A percentile compares a stretch with the other conserved stretches of the same genome.
These are phyloP conservation scores for Ochlodes sylvanus DNA, from an alignment of 2,888 invertebrate genomes.

Conservation along the genomic window DNA sequence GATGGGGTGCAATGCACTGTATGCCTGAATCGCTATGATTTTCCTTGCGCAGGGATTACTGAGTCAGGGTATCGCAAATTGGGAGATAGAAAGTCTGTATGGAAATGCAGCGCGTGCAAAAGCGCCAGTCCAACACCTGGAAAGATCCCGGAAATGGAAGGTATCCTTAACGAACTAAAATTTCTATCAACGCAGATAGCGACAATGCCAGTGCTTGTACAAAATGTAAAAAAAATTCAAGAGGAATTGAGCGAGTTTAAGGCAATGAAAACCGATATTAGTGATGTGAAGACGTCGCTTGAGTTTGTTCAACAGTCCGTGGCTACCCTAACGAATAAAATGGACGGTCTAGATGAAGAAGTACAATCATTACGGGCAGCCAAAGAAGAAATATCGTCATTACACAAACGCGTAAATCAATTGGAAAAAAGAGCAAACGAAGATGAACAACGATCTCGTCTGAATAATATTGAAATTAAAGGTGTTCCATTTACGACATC, in stretches of 20 bases:
- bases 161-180: neutral
- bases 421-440: slow-evolving; percentile 11
- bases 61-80: slow-evolving; percentile 5
- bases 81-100: neutral
- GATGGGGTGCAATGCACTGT: neutral
- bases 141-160: neutral
- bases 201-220: neutral
- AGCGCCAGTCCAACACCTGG: slow-evolving; percentile 5
- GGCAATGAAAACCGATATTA: neutral
- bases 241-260: neutral
- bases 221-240: slow-evolving; percentile 8
- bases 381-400: slow-evolving; percentile 8
- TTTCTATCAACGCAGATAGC: neutral
- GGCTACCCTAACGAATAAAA: slow-evolving; percentile 1
- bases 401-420: slow-evolving; percentile 11
- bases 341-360: slow-evolving; percentile 3
- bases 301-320: neutral
- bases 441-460: slow-evolving; percentile 2
- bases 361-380: slow-evolving; percentile 9
- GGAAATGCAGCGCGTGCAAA: slow-evolving; percentile 7
- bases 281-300: neutral
- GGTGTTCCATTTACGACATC: slow-evolving; percentile 1
- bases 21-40: slow-evolving; percentile 7
- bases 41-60: slow-evolving; percentile 9
- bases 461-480: slow-evolving; percentile 19